Conservation (phyloP, 2,797 vertebrate genomes). For the Austrolebias charrua region DNA sequence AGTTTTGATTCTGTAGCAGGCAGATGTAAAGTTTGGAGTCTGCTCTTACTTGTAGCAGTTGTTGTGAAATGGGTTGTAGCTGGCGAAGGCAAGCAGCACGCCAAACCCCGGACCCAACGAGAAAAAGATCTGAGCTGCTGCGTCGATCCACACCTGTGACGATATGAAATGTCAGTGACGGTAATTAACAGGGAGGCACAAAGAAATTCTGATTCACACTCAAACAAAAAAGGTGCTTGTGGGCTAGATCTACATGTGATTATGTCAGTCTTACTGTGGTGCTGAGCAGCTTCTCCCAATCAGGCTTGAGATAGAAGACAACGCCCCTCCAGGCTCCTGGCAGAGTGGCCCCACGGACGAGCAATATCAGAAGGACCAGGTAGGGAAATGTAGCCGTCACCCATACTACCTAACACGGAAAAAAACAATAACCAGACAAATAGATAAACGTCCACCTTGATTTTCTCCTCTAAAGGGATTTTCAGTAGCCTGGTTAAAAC, state of each 20-base stretch:
- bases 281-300: conserved; percentile 92
- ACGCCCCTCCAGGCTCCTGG: conserved; percentile 97
- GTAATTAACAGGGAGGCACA: not conserved
- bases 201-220: no score
- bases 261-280: conserved; percentile 81
- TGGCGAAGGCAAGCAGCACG: conserved; percentile 93
- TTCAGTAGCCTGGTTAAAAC: no score
- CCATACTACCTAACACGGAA: conserved; percentile 89
- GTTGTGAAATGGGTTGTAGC: conserved; percentile 99
- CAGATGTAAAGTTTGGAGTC: not conserved
- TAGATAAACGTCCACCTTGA: not conserved
- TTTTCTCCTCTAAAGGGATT: not conserved
- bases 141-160: conserved; percentile 94
- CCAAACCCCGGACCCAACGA: conserved; percentile 97
- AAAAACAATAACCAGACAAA: not conserved
- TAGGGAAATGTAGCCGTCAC: conserved; percentile 98
- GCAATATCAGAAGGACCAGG: conserved; percentile 87
- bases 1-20: not conserved
- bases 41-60: conserved; percentile 93
- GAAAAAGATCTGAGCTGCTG: conserved; percentile 98
- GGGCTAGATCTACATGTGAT: not conserved
- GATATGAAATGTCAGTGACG: conserved; percentile 9
- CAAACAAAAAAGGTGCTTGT: not conserved
- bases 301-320: conserved; percentile 92
- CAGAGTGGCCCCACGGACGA: conserved; percentile 92